phyloP scores from a whole-genome alignment of 2,113 vertebrate species.

The Archocentrus centrarchus region DNA sequence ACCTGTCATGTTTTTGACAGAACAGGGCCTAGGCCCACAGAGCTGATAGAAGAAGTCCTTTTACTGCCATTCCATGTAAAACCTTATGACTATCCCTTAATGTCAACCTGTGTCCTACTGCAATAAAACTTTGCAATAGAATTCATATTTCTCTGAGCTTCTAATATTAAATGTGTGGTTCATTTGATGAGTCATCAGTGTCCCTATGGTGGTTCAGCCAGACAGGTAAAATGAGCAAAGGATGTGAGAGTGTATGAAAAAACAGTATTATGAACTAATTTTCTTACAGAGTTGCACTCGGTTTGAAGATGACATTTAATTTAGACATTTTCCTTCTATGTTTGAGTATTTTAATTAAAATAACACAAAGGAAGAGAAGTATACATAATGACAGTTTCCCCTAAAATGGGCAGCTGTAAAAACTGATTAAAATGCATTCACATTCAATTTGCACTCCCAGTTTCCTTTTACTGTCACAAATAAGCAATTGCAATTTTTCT shows the following conservation, averaged over 20 bases:
- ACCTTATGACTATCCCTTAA: neutral
- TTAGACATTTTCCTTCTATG: neutral
- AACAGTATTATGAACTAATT: neutral
- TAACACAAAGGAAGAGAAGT: neutral
- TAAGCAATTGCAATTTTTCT: neutral
- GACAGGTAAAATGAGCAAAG: neutral
- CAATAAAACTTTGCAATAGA: constrained; percentile 3
- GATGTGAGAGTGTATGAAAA: neutral
- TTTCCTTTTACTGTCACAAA: constrained; percentile 19
- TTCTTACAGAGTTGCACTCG: neutral
- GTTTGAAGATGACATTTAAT: constrained; percentile 15
- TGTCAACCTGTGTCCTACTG: neutral
- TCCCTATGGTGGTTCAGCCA: neutral
- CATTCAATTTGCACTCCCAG: constrained; percentile 5
- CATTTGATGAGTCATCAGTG: constrained; percentile 20
- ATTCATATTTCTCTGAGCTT: neutral
- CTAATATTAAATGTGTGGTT: constrained; percentile 28
- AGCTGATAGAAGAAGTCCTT: constrained; percentile 8
- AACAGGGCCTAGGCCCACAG: constrained; percentile 30
- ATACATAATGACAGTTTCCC: constrained; percentile 5
- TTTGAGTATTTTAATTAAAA: constrained; percentile 33
- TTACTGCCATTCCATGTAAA: constrained; percentile 16
- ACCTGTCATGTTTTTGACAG: constrained; percentile 47
- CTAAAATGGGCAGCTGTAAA: neutral
- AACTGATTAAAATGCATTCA: constrained; percentile 17